These are phyloP conservation scores for Crossaster papposus DNA, from an alignment of 53 echinoderm and acorn worm species.

Conservation along the genomic window DNA sequence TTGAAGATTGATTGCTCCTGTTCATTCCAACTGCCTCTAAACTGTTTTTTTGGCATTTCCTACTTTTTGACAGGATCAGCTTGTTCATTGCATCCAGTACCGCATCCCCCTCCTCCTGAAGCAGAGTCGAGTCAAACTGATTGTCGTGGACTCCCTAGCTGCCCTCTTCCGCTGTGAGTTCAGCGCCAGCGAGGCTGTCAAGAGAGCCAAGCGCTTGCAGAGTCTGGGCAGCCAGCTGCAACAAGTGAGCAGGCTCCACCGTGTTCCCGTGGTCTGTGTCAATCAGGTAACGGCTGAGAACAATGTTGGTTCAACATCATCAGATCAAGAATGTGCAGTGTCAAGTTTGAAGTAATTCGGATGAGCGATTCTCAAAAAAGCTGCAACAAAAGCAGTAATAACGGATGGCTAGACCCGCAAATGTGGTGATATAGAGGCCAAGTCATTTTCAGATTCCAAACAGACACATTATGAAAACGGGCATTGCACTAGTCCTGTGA, in stretches of 20 bases:
- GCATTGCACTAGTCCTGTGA: too few relatives aligned
- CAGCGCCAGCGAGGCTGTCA: slow-evolving; percentile 66
- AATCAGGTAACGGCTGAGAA: slow-evolving; percentile 77
- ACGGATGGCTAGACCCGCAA: too few relatives aligned
- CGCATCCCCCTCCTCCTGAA: slow-evolving; percentile 86
- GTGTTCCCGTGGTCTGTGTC: slow-evolving; percentile 86
- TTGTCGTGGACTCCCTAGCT: slow-evolving; percentile 92
- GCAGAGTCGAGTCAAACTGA: slow-evolving; percentile 77
- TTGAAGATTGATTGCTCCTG: not conserved
- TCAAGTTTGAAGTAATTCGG: too few relatives aligned
- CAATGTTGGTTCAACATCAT: not conserved
- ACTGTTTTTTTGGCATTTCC: not conserved
- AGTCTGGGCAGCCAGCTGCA: slow-evolving; percentile 80
- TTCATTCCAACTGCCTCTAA: not conserved
- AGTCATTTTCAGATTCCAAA: too few relatives aligned
- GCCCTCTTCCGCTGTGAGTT: slow-evolving; percentile 96
- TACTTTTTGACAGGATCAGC: slow-evolving; percentile 70
- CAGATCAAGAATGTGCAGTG: too few relatives aligned
- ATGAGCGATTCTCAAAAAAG: too few relatives aligned
- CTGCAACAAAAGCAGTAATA: too few relatives aligned
- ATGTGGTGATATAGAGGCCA: too few relatives aligned
- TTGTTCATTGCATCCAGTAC: slow-evolving; percentile 86
- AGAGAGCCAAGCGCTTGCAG: slow-evolving; percentile 84
- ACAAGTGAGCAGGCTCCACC: slow-evolving; percentile 67
- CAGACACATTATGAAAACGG: too few relatives aligned